These are phyloP conservation scores for Allolobophora icterica DNA, from an alignment of 2,888 invertebrate species.

Conservation along the genomic window DNA sequence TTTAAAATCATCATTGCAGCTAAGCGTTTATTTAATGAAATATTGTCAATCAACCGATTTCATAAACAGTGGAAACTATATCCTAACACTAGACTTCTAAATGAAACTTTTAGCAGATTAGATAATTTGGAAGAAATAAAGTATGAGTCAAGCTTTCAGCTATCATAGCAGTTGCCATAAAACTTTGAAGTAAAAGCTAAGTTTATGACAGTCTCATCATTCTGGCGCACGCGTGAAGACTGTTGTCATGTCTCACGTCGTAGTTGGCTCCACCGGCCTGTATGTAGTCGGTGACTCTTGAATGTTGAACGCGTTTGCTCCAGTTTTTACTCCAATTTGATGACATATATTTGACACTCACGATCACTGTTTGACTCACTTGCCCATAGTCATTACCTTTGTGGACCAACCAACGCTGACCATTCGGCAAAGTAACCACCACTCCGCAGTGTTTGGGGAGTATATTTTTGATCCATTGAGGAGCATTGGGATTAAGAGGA, in stretches of 20 bases:
- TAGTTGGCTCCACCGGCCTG: not conserved
- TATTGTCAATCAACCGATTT: too few relatives aligned
- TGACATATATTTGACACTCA: not conserved
- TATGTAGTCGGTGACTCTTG: not conserved
- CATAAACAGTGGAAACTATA: too few relatives aligned
- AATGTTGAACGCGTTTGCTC: not conserved
- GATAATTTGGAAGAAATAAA: too few relatives aligned
- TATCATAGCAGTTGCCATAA: not conserved
- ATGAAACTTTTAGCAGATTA: too few relatives aligned
- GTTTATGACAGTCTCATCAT: not conserved
- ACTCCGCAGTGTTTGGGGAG: not conserved
- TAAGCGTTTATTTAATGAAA: too few relatives aligned
- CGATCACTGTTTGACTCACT: not conserved
- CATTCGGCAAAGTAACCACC: not conserved
- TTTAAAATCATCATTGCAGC: too few relatives aligned
- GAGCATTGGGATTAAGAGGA: not conserved
- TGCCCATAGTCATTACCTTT: not conserved
- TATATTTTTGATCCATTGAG: not conserved
- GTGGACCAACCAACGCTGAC: not conserved
- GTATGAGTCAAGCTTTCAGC: not conserved
- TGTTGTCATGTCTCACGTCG: not conserved
- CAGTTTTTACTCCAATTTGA: not conserved
- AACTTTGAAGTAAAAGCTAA: too few relatives aligned
- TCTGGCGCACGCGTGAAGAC: not conserved
- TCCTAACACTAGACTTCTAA: too few relatives aligned